Conservation (phyloP, 2,888 invertebrate species). For the Dicyrtoma fusca region DNA sequence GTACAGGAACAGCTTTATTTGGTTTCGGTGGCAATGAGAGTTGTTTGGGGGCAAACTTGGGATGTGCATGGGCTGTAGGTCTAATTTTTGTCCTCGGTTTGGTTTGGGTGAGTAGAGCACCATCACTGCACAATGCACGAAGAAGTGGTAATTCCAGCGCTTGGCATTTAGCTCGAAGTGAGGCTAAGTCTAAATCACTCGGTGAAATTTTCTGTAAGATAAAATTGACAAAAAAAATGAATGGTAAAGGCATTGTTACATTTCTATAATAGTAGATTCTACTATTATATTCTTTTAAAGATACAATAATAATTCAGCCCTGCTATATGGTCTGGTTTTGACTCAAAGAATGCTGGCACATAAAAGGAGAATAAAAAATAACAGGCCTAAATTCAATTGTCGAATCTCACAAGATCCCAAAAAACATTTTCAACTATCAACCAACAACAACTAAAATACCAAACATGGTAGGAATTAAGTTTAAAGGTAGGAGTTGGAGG, state of each 20-base stretch:
- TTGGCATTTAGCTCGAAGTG: conserved; percentile 50
- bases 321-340: no score
- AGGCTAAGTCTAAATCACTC: conserved; percentile 53
- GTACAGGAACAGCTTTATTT: conserved; percentile 29
- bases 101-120: conserved; percentile 46
- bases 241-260: background rate
- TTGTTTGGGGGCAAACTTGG: conserved; percentile 39
- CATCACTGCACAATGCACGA: conserved; percentile 54
- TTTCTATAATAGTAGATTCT: no score
- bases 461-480: no score
- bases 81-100: conserved; percentile 46
- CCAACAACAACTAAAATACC: no score
- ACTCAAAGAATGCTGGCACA: conserved; percentile 27
- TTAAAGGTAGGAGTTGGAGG: no score
- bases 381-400: no score
- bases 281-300: no score
- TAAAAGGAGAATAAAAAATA: background rate
- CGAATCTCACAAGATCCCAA: no score
- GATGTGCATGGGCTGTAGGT: conserved; percentile 55
- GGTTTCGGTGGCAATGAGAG: conserved; percentile 42
- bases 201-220: conserved; percentile 43
- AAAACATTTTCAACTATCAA: no score
- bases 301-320: no score
- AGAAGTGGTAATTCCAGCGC: conserved; percentile 54
- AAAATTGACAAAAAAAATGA: conserved; percentile 4